A percentile compares a stretch with the other conserved stretches of the same genome.
Evolutionary conservation across 37 sponge, comb jelly and placozoan species (phyloP).

Genomic region (Halisarca cf. caerulea): DNA sequence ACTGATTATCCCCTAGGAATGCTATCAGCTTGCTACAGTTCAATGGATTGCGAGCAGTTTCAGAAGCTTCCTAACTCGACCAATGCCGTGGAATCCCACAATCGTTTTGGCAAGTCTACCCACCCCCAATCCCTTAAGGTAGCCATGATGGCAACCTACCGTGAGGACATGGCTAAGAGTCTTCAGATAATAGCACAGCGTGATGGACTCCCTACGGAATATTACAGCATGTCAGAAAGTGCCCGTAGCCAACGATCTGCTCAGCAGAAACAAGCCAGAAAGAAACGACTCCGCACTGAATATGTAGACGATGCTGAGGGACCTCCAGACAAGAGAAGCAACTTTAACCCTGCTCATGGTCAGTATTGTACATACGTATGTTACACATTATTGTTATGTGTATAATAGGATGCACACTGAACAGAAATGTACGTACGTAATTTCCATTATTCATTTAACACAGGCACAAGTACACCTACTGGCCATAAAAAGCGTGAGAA

Average conservation of each 20-base stretch:
- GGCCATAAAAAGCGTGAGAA: no score
- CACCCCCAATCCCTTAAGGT: neutral
- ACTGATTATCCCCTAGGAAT: no score
- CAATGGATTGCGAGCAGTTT: neutral
- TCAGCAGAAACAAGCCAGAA: neutral
- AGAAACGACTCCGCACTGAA: neutral
- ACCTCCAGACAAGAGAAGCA: neutral
- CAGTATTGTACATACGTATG: no score
- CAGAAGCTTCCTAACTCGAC: neutral
- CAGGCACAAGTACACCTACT: no score
- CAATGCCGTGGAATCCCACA: neutral
- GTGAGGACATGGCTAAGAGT: neutral
- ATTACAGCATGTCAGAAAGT: neutral
- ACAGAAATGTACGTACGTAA: no score
- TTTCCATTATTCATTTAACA: no score
- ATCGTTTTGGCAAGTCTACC: neutral
- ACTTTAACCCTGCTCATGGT: no score
- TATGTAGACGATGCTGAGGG: neutral
- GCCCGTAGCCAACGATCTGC: neutral
- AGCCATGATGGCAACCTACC: neutral
- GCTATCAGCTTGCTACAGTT: neutral
- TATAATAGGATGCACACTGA: no score
- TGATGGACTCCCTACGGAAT: neutral
- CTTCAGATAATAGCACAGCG: neutral
- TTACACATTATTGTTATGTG: no score